A percentile compares a stretch with the other conserved stretches of the same genome.
Evolutionary conservation across 2,113 vertebrate genomes (phyloP).

Genomic region (Lycaon pictus): DNA sequence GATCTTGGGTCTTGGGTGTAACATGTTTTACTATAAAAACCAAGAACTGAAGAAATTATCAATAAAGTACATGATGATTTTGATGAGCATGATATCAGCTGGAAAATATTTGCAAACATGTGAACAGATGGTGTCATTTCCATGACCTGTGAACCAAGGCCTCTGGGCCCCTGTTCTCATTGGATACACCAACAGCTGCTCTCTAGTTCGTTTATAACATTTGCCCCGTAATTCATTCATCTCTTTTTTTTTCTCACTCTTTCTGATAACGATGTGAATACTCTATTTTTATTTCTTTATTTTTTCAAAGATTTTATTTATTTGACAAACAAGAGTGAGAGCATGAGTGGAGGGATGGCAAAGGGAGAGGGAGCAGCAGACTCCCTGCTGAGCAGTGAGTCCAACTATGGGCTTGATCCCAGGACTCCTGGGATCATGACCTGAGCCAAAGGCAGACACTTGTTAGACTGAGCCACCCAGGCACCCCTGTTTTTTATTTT

Average conservation of each 20-base stretch:
- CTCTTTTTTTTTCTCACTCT: neutral
- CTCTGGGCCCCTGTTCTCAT: too few relatives aligned
- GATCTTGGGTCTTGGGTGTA: neutral
- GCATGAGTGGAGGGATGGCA: neutral
- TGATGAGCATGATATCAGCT: neutral
- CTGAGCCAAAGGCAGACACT: neutral
- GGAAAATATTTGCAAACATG: neutral
- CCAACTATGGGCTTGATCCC: neutral
- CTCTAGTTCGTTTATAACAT: neutral
- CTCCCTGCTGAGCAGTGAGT: neutral
- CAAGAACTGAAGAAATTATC: conserved; percentile 12
- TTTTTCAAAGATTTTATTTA: neutral
- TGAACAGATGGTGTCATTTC: neutral
- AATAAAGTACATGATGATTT: neutral
- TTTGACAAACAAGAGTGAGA: neutral
- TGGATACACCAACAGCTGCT: neutral
- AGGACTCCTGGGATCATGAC: neutral
- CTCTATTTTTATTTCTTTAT: neutral
- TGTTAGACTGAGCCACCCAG: neutral
- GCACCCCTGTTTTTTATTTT: neutral
- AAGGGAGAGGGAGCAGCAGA: neutral
- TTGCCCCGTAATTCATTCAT: neutral
- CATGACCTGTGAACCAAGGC: neutral
- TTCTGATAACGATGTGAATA: neutral
- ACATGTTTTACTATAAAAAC: neutral